A percentile compares a stretch with the other conserved stretches of the same genome.
These are phyloP conservation scores for Plagiodera versicolora DNA, from an alignment of 2,888 invertebrate genomes.

Conservation along the genomic window DNA sequence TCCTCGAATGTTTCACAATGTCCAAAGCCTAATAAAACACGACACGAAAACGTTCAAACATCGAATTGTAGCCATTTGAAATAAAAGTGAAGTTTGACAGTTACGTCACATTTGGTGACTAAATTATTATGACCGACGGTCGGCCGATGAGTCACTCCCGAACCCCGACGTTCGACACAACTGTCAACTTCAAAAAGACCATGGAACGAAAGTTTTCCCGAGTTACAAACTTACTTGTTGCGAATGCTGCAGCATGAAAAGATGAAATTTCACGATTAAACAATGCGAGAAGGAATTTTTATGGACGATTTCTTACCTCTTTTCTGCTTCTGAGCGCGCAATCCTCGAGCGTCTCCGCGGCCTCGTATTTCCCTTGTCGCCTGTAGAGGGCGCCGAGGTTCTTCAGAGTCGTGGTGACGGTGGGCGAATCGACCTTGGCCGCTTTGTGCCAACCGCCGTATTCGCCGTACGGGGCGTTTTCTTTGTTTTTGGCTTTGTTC, in stretches of 20 bases:
- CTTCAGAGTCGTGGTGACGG: conserved; percentile 96
- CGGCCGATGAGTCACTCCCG: too few relatives aligned
- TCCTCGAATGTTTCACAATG: conserved; percentile 89
- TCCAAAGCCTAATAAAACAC: conserved; percentile 73
- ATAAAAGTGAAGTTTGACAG: too few relatives aligned
- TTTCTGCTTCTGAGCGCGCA: conserved; percentile 95
- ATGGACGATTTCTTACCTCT: conserved; percentile 68
- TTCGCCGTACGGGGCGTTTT: conserved; percentile 87
- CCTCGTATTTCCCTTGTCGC: conserved; percentile 98
- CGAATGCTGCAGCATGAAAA: conserved; percentile 49
- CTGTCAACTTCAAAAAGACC: conserved; percentile 13
- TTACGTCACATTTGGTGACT: too few relatives aligned
- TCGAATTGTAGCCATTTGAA: too few relatives aligned
- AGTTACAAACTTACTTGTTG: conserved; percentile 62
- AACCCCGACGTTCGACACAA: too few relatives aligned
- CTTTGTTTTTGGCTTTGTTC: conserved; percentile 84
- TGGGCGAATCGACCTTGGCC: conserved; percentile 96
- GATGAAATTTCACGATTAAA: conserved; percentile 20
- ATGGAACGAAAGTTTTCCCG: conserved; percentile 2
- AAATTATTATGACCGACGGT: too few relatives aligned
- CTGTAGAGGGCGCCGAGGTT: conserved; percentile 98
- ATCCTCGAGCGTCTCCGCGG: conserved; percentile 98
- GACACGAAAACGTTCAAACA: too few relatives aligned
- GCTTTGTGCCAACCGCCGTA: conserved; percentile 98
- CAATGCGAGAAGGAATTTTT: too few relatives aligned